Evolutionary conservation across 2,888 invertebrate species (phyloP).

Genomic region (Formica aserva): DNA sequence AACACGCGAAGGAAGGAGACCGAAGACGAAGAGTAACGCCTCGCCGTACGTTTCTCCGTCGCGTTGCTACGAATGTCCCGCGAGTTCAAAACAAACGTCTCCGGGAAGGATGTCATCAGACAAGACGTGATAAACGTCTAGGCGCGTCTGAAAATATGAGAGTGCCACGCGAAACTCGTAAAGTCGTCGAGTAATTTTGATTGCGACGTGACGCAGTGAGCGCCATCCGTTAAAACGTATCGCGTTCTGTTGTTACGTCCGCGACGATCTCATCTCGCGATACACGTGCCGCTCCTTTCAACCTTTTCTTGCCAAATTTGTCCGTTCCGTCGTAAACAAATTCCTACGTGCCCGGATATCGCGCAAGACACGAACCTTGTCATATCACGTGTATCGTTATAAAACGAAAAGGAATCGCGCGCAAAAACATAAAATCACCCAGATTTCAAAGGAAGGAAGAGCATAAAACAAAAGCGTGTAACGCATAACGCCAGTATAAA

Average conservation of each 20-base stretch:
- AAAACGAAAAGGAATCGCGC: not conserved
- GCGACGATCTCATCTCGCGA: slow-evolving; percentile 25
- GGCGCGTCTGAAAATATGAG: slow-evolving; percentile 65
- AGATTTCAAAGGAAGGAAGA: not conserved
- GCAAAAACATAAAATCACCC: not conserved
- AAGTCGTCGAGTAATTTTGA: slow-evolving; percentile 60
- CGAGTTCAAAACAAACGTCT: slow-evolving; percentile 74
- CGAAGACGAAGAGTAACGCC: slow-evolving; percentile 46
- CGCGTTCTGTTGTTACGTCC: slow-evolving; percentile 38
- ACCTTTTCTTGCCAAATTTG: slow-evolving; percentile 10
- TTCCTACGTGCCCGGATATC: not conserved
- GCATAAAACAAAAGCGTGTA: not conserved
- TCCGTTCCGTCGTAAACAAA: not conserved
- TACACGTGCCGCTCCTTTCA: not conserved
- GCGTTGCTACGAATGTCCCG: slow-evolving; percentile 63
- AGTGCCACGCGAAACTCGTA: slow-evolving; percentile 53
- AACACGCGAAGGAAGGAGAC: slow-evolving; percentile 48
- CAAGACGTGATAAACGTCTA: slow-evolving; percentile 70
- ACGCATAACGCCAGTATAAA: not conserved
- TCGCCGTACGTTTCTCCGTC: slow-evolving; percentile 55
- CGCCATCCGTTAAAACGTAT: slow-evolving; percentile 19
- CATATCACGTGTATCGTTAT: not conserved
- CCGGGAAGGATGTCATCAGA: slow-evolving; percentile 68
- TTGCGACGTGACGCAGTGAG: slow-evolving; percentile 39
- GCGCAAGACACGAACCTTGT: not conserved